A percentile compares a stretch with the other conserved stretches of the same genome.
phyloP scores from a whole-genome alignment of 2,888 invertebrate species.

The Eurytoma adleriae region DNA sequence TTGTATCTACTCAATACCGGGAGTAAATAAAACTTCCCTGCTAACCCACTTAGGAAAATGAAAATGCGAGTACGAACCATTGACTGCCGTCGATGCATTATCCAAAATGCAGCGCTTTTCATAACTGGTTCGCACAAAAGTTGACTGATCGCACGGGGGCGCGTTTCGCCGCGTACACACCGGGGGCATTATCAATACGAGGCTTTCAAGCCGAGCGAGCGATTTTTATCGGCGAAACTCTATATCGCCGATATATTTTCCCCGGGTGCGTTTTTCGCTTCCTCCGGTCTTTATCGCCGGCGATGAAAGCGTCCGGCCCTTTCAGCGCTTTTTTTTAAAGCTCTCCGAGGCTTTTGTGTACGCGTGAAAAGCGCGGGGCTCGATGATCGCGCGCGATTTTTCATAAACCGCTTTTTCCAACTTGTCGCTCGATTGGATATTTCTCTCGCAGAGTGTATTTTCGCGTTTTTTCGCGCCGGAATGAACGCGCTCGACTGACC shows the following conservation, averaged over 20 bases:
- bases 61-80: constrained; percentile 32
- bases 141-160: constrained; percentile 15
- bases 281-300: constrained; percentile 19
- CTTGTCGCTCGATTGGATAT: constrained; percentile 41
- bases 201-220: constrained; percentile 54
- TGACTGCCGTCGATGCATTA: constrained; percentile 14
- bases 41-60: constrained; percentile 18
- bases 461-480: constrained; percentile 27
- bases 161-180: constrained; percentile 16
- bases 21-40: constrained; percentile 11
- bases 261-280: constrained; percentile 2
- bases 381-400: constrained; percentile 46
- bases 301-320: constrained; percentile 36
- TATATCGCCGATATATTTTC: constrained; percentile 17
- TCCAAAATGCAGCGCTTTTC: constrained; percentile 27
- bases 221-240: constrained; percentile 60
- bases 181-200: constrained; percentile 63
- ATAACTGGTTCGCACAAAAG: constrained; percentile 32
- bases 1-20: neutral
- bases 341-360: constrained; percentile 14
- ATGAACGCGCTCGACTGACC: constrained; percentile 6
- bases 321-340: constrained; percentile 43
- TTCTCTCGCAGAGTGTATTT: constrained; percentile 34
- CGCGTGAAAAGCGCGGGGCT: constrained; percentile 5
- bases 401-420: constrained; percentile 47